These are phyloP conservation scores for Esperia sulphurella DNA, from an alignment of 2,888 invertebrate genomes.

Conservation along the genomic window DNA sequence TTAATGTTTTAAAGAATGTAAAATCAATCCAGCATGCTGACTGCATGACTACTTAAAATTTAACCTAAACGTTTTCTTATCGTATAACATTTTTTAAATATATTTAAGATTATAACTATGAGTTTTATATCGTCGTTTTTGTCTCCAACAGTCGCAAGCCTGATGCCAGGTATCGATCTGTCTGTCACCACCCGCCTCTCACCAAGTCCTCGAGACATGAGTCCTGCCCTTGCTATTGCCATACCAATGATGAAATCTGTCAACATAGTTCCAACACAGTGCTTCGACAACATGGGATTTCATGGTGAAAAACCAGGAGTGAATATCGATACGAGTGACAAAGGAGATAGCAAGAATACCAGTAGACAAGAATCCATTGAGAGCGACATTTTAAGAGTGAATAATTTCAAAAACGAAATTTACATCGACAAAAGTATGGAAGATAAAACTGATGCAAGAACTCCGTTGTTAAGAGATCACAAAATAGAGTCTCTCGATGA, in stretches of 20 bases:
- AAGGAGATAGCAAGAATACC: slow-evolving; percentile 41
- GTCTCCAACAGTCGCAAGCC: slow-evolving; percentile 64
- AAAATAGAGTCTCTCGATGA: slow-evolving; percentile 73
- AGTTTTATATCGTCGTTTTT: slow-evolving; percentile 11
- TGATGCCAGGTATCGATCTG: slow-evolving; percentile 80
- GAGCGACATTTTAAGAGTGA: slow-evolving; percentile 56
- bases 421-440: slow-evolving; percentile 53
- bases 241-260: slow-evolving; percentile 80
- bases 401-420: slow-evolving; percentile 60
- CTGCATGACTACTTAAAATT: slow-evolving; percentile 29
- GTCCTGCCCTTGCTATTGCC: slow-evolving; percentile 81
- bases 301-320: slow-evolving; percentile 56
- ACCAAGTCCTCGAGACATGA: slow-evolving; percentile 83
- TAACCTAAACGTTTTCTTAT: too few species aligned
- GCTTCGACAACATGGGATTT: slow-evolving; percentile 74
- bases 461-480: slow-evolving; percentile 64
- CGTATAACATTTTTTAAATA: slow-evolving; percentile 3
- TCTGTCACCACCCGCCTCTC: slow-evolving; percentile 82
- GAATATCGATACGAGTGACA: slow-evolving; percentile 31
- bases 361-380: slow-evolving; percentile 58
- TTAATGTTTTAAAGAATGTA: background rate
- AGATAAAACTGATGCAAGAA: slow-evolving; percentile 65
- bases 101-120: too few species aligned
- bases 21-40: slow-evolving; percentile 19
- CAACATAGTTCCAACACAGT: slow-evolving; percentile 68